Conservation (phyloP, 64 coral and sea anemone species). For the Acropora tenuis region DNA sequence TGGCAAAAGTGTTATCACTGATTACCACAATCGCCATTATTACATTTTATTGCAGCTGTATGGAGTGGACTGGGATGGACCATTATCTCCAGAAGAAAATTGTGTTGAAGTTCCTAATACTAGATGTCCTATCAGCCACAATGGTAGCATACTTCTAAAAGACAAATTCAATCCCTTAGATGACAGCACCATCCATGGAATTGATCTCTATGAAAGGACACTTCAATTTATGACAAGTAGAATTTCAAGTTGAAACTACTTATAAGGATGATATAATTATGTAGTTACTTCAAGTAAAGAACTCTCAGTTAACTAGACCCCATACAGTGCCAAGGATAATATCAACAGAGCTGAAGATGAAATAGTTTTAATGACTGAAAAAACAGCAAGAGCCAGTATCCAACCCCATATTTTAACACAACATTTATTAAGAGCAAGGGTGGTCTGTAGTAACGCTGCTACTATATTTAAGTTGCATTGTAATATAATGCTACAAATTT, state of each 20-base stretch:
- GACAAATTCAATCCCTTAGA: conserved; percentile 42
- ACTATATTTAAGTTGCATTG: conserved; percentile 14
- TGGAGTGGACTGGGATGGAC: conserved; percentile 61
- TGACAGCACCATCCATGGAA: conserved; percentile 43
- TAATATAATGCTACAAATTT: too few relatives aligned
- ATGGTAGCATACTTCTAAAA: conserved; percentile 14
- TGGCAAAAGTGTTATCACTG: neutral
- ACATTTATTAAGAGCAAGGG: conserved; percentile 8
- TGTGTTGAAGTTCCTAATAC: conserved; percentile 42
- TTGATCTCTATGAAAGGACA: conserved; percentile 47
- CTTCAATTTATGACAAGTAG: conserved; percentile 30
- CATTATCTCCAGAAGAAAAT: conserved; percentile 14
- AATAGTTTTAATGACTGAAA: neutral
- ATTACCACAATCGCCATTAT: conserved; percentile 2
- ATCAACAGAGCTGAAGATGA: neutral
- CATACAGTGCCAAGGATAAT: neutral
- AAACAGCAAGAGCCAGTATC: conserved; percentile 1
- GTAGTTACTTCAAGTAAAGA: neutral
- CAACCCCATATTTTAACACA: conserved; percentile 11
- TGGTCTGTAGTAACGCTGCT: neutral
- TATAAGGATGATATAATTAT: neutral
- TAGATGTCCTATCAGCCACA: neutral
- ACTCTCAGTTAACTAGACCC: conserved; percentile 17
- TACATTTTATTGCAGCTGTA: conserved; percentile 33
- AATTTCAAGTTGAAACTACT: conserved; percentile 16